Percentiles rank a stretch among this genome's conserved stretches.
These are phyloP conservation scores for Manis pentadactyla DNA, from an alignment of 2,797 vertebrate genomes.

Conservation along the genomic window DNA sequence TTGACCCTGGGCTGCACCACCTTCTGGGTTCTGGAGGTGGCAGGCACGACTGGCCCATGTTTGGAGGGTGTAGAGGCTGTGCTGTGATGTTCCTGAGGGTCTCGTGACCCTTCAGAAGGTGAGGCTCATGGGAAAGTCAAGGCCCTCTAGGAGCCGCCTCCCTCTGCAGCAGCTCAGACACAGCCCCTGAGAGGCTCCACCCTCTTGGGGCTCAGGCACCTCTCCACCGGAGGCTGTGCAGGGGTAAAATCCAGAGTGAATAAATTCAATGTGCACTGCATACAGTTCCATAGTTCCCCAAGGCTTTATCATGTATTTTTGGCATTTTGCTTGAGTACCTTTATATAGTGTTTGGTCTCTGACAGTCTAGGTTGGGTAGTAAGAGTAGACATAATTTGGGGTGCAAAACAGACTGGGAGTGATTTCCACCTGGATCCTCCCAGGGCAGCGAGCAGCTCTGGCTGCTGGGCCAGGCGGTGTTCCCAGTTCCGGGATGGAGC, in stretches of 20 bases:
- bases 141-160: not conserved
- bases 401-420: not conserved
- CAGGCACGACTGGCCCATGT: not conserved
- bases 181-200: rapidly evolving
- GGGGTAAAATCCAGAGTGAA: not conserved
- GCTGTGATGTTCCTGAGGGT: rapidly evolving
- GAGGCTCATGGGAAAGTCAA: not conserved
- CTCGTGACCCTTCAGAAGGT: not conserved
- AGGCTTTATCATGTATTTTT: not conserved
- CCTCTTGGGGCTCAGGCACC: rapidly evolving
- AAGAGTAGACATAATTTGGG: not conserved
- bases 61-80: not conserved
- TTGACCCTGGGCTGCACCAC: not conserved
- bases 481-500: rapidly evolving
- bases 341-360: not conserved
- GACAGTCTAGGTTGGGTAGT: rapidly evolving
- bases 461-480: rapidly evolving
- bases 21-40: not conserved
- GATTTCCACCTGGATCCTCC: not conserved
- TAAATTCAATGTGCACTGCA: not conserved
- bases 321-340: not conserved
- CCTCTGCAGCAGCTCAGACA: not conserved
- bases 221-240: too few relatives aligned
- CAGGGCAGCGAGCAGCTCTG: not conserved
- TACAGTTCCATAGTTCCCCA: not conserved